Conservation (phyloP, 2,888 invertebrate species). For the Ectropis crepuscularia region DNA sequence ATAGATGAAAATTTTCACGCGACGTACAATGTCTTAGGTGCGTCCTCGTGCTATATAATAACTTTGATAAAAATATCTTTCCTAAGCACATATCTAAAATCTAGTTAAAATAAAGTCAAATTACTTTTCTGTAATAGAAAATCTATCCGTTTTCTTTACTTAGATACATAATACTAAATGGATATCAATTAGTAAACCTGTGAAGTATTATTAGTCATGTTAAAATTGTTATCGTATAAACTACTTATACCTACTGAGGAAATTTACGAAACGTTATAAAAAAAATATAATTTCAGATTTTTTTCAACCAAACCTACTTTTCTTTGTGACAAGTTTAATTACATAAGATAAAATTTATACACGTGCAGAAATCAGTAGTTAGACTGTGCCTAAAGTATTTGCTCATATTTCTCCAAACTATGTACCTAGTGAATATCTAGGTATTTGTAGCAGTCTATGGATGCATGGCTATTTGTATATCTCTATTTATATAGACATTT, state of each 20-base stretch:
- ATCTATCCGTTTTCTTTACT: constrained; percentile 48
- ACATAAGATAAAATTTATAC: constrained; percentile 2
- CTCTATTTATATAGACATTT: constrained; percentile 36
- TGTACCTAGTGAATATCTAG: constrained; percentile 8
- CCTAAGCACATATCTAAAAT: constrained; percentile 76
- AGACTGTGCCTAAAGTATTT: constrained; percentile 33
- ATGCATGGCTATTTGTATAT: constrained; percentile 36
- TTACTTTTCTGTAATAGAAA: constrained; percentile 58
- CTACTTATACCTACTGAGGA: constrained; percentile 32
- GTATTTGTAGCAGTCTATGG: constrained; percentile 24
- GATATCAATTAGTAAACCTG: constrained; percentile 54
- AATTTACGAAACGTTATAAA: background rate
- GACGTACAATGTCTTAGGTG: constrained; percentile 20
- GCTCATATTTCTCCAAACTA: constrained; percentile 36
- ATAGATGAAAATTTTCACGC: constrained; percentile 27
- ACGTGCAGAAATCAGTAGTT: constrained; percentile 23
- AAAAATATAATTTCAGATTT: constrained; percentile 5
- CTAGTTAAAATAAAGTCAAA: constrained; percentile 59
- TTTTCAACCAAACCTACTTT: background rate
- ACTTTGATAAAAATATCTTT: constrained; percentile 61
- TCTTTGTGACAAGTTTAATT: background rate
- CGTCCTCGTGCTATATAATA: constrained; percentile 29
- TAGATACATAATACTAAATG: constrained; percentile 30
- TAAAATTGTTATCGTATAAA: constrained; percentile 51
- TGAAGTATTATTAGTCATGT: constrained; percentile 74